Evolutionary conservation across 2,113 vertebrate genomes (phyloP), one percentile per base, ranked within the genome.

Genomic region (Microtus pennsylvanicus): DNA sequence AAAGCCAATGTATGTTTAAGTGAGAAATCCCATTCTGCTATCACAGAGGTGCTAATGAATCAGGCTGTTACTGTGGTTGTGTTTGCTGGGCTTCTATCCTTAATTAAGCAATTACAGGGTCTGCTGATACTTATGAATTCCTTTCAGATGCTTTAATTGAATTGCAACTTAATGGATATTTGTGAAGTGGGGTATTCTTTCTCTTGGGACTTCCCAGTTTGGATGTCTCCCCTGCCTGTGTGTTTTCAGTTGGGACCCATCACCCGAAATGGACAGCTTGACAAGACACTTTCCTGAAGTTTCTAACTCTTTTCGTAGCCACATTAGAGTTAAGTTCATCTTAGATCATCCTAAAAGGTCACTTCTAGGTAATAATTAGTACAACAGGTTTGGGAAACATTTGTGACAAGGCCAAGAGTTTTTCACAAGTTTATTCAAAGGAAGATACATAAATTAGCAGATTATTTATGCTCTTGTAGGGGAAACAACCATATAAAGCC

Each of bases 101-200:
- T 98, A 98, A 98, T 98, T 98, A 98, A 97, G 97, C 97, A 98
- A 98, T 98, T 98, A 98, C 93, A 94, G 96, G 97, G 97, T 97
- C 98, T 97, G 96, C 96, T 96, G 97, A 97, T 98, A 97, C 95
- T 97, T 97, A 96, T 82, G 97, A 97, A 97, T 98, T 98, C 95
- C 92, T 98, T 97, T 97, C 76, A 93, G 93, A 95, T 97, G 93
- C 89, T 97, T 97, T 98, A 98, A 98, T 98, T 98, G 97, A 97
- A 98, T 98, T 97, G 95, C 97, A 94, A 14, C 95, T 97, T 97
- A 97, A 98, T 98, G 97, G 97, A 82, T 97, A 98, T 98, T 97
- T 90, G 97, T 97, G 28, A 97, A 98, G 96, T 97, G 89, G 96
- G 90, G 65, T 95, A 35, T 81, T 92, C 93, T 91, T 76, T 96